Evolutionary conservation across 1,140 invertebrate genomes (phyloP).

Genomic region (Drosophila nasuta): DNA sequence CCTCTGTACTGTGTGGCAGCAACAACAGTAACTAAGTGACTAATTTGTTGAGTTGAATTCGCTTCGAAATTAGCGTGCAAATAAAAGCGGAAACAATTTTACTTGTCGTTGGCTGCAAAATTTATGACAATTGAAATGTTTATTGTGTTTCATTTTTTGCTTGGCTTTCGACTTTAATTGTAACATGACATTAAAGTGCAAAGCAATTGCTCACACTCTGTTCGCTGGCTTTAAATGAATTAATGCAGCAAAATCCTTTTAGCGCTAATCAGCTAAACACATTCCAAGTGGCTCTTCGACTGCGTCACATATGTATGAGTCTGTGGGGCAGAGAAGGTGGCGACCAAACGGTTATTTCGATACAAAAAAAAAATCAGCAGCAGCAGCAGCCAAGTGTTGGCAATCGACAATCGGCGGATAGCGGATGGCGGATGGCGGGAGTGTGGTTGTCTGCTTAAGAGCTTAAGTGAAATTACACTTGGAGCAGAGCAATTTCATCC

Average conservation of each 20-base stretch:
- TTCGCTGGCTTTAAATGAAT: constrained; percentile 27
- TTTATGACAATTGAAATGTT: constrained; percentile 50
- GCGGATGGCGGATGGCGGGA: not conserved
- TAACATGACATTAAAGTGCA: not conserved
- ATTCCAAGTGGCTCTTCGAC: constrained; percentile 53
- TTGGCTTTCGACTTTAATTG: constrained; percentile 51
- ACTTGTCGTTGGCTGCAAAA: constrained; percentile 38
- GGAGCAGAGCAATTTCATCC: constrained; percentile 76
- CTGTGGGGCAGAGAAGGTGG: not conserved
- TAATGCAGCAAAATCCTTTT: constrained; percentile 75
- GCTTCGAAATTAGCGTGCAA: constrained; percentile 36
- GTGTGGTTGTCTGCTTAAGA: constrained; percentile 69
- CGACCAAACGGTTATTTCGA: constrained; percentile 51
- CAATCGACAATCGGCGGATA: too few relatives aligned
- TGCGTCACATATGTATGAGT: constrained; percentile 35
- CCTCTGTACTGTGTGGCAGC: not conserved
- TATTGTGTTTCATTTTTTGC: constrained; percentile 18
- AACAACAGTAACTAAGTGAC: not conserved
- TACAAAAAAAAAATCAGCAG: constrained; percentile 17
- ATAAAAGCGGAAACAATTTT: constrained; percentile 22
- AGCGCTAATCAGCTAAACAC: constrained; percentile 71
- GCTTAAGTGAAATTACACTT: constrained; percentile 83
- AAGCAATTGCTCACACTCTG: not conserved
- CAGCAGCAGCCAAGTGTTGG: not conserved
- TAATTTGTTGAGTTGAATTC: constrained; percentile 44